Conservation (phyloP, 92 coral and sea anemone species). For the Diadumene lineata region DNA sequence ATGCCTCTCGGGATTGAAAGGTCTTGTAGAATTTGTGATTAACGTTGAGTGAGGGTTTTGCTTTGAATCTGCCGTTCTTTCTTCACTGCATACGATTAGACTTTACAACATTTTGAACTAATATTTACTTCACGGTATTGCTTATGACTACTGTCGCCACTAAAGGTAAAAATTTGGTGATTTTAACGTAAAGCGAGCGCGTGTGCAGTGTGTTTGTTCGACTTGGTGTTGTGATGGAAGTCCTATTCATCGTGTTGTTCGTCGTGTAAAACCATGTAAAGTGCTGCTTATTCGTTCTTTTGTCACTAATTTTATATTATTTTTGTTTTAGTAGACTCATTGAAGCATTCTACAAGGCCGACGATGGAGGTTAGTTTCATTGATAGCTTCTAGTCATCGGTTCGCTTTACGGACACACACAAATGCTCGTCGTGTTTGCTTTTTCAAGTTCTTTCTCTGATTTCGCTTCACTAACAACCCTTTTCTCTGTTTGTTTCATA, state of each 20-base stretch:
- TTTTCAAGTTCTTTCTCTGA: neutral
- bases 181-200: slow-evolving; percentile 30
- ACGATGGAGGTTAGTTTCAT: slow-evolving; percentile 55
- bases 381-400: no score
- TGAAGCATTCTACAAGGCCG: slow-evolving; percentile 64
- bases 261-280: neutral
- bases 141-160: slow-evolving; percentile 80
- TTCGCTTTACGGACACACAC: no score
- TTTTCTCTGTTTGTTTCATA: slow-evolving; percentile 18
- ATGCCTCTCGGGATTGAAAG: slow-evolving; percentile 22
- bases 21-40: slow-evolving; percentile 39
- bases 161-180: slow-evolving; percentile 69
- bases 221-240: slow-evolving; percentile 6
- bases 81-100: slow-evolving; percentile 69
- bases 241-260: slow-evolving; percentile 20
- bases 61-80: slow-evolving; percentile 36
- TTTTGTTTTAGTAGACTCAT: slow-evolving; percentile 46
- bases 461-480: neutral
- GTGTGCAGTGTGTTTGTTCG: slow-evolving; percentile 81
- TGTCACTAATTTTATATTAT: slow-evolving; percentile 17
- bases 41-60: slow-evolving; percentile 30
- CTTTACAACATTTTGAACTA: slow-evolving; percentile 42
- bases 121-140: slow-evolving; percentile 47
- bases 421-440: neutral
- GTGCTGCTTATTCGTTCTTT: slow-evolving; percentile 1